Evolutionary conservation across 2,888 invertebrate genomes (phyloP).

Genomic region (Keiferia lycopersicella): DNA sequence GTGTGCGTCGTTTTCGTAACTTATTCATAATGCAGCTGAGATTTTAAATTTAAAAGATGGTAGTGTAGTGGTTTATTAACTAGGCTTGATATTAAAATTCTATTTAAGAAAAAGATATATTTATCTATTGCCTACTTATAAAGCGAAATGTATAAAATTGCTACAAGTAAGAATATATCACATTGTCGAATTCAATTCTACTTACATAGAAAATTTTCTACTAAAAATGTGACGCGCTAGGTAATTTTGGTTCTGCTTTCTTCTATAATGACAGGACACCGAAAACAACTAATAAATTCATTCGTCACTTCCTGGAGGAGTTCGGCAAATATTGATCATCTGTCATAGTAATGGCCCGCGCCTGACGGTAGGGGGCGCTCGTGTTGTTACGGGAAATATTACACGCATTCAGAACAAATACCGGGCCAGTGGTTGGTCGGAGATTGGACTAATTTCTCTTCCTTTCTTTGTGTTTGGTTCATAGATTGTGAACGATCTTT

Average conservation of each 20-base stretch:
- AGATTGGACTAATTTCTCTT: neutral
- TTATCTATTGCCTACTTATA: too few relatives aligned
- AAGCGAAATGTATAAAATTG: too few relatives aligned
- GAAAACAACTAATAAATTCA: neutral
- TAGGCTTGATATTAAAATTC: too few relatives aligned
- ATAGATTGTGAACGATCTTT: neutral
- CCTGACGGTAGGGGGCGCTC: conserved; percentile 7
- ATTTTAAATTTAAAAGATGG: too few relatives aligned
- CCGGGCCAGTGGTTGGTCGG: neutral
- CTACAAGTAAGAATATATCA: too few relatives aligned
- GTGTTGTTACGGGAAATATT: conserved; percentile 6
- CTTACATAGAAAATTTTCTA: too few relatives aligned
- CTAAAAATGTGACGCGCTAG: too few relatives aligned
- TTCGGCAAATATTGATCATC: conserved; percentile 6
- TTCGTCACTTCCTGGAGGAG: conserved; percentile 1
- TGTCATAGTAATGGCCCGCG: conserved; percentile 3
- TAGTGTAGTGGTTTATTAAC: too few relatives aligned
- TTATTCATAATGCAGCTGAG: neutral
- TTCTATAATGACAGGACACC: too few relatives aligned
- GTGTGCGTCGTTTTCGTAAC: neutral
- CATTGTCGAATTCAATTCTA: too few relatives aligned
- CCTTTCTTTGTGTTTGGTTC: conserved; percentile 1
- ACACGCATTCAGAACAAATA: conserved; percentile 4
- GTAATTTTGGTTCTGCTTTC: too few relatives aligned
- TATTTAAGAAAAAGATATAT: too few relatives aligned